Base-by-base conservation (phyloP, 2,113 vertebrate genomes). In the Nycticryphes semicollaris region DNA sequence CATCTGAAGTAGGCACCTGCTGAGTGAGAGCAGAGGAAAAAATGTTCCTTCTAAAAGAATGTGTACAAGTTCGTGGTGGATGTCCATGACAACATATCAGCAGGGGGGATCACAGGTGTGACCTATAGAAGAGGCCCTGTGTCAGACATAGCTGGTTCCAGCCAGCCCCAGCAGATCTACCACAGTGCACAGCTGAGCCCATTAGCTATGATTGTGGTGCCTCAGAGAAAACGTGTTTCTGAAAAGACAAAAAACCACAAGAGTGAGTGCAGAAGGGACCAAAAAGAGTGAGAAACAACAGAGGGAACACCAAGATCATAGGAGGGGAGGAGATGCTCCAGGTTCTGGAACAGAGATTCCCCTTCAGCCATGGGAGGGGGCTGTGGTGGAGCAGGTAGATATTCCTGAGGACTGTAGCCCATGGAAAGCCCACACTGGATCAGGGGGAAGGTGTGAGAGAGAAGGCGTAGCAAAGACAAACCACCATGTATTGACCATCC, bases 291-390 rank as follows among this genome's bases (percentile, higher is more conserved):
- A 83, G 28, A 79, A 91, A 30, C 19, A 45, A 37, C 25, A 37
- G 24, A 67, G 14, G 21, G 23, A 74, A 67, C 37, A 73, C 10
- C 31, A 66, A 45, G 19, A 5, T 66, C 35, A 72, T 50, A 57
- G 50, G 27, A 59, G 13, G 16, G 53, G 28, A 67, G 7, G 33
- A 80, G 12, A 14, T 68, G 43, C 15, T 68, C 33, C 28, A 59
- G 31, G 37, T 1, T 1, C 14, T 0, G 0, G 6, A 67, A 22
- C 53, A 79, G 35, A 59, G 33, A 69, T 37, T 73, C 14, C 20
- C 13, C 24, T 66, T 45, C 59, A 67, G 53, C 33, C 8, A 3
- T 53, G 33, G 19, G 47, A 53, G 67, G 7, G 30, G 13, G 21
- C 33, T 3, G 1, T 48, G 21, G 14, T 48, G 30, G 19, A 74